Evolutionary conservation across 2,113 vertebrate species (phyloP), one percentile per base, ranked within the genome.

Genomic region (Silurus asotus): DNA sequence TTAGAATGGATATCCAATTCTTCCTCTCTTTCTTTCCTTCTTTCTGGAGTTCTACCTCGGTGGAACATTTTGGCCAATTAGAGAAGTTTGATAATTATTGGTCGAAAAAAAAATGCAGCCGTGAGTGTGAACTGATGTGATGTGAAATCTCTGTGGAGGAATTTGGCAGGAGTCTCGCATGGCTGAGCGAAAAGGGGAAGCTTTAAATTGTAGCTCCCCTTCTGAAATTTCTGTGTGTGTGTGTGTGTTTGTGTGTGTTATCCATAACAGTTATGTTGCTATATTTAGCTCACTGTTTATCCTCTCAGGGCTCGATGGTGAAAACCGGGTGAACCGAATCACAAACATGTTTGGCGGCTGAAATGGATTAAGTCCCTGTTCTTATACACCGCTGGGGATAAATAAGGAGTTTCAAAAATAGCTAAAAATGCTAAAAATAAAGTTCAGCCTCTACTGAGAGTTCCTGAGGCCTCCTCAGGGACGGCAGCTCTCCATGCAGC

Each of bases 251-350:
- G 23, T 77, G 7, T 74, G 28, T 70, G 9, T 70, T 75, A 13
- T 5, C 23, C 49, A 37, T 37, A 78, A 78, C n/a, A 9, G 37
- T 65, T 77, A 77, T 45, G 20, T 51, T 77, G 61, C 83, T 85
- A 85, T 65, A 81, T 87, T 67, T 82, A 88, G 77, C 58, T 2
- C 8, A 5, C 67, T 51, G 37, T 37, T 37, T 67, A 4, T 5
- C 70, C 77, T 81, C 72, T 17, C n/a, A 37, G 53, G 37, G 25
- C 74, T 15, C 58, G 14, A 37, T 11, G 14, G 55, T 78, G 75
- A 79, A 84, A 70, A 45, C 19, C 3, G 49, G 37, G 75, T 74
- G 82, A 48, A 84, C n/a, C 37, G 56, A 61, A 84, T 75, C 28
- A 51, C 14, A 61, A 75, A 58, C 28, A 67, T 17, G 25, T 84